Percentiles rank a stretch among this genome's conserved stretches.
These are phyloP conservation scores for Stenotaenia linearis DNA, from an alignment of 2,888 invertebrate species.

Conservation along the genomic window DNA sequence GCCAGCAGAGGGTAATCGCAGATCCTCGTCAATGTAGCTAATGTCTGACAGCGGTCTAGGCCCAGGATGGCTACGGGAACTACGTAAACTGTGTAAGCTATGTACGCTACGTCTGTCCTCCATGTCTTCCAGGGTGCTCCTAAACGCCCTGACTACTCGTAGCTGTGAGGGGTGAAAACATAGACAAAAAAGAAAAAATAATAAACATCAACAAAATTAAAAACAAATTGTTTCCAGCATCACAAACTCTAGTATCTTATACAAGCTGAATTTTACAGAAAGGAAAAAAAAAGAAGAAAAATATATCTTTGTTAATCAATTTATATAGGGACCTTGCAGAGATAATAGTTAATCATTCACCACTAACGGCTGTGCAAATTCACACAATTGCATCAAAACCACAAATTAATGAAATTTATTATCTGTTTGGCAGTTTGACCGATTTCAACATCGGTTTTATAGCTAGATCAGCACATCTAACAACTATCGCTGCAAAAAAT, in stretches of 20 bases:
- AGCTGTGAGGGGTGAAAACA: conserved; percentile 69
- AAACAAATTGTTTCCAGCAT: neutral
- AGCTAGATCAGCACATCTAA: no score
- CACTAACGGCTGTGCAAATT: no score
- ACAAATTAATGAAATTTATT: no score
- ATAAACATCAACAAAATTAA: conserved; percentile 14
- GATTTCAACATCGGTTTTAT: no score
- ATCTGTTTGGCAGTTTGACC: no score
- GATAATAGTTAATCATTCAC: no score
- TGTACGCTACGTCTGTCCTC: conserved; percentile 97
- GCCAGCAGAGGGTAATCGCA: conserved; percentile 49
- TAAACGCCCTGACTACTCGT: conserved; percentile 99
- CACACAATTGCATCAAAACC: no score
- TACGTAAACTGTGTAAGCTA: conserved; percentile 79
- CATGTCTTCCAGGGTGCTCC: conserved; percentile 97
- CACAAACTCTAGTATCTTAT: neutral
- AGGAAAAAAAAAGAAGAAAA: neutral
- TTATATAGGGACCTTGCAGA: no score
- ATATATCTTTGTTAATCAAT: neutral
- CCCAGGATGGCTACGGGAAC: conserved; percentile 68
- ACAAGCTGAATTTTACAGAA: neutral
- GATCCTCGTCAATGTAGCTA: conserved; percentile 73
- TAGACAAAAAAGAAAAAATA: conserved; percentile 28
- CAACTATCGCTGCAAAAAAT: no score
- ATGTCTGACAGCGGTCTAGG: conserved; percentile 72